These are phyloP conservation scores for Zoanthus gigantus DNA, from an alignment of 92 coral and sea anemone species.

Conservation along the genomic window DNA sequence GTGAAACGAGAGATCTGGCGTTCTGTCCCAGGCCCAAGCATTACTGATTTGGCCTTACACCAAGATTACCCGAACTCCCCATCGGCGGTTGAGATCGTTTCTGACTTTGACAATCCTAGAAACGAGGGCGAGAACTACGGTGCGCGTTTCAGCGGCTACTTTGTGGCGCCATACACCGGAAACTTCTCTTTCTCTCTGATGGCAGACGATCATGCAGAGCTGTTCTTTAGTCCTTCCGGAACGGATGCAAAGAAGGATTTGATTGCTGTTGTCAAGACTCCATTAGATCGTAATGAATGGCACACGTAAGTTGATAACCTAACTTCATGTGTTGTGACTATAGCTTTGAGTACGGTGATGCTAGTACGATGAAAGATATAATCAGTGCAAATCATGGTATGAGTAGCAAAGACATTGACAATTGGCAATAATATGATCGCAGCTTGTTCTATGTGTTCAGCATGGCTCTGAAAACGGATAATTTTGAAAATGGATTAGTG, in stretches of 20 bases:
- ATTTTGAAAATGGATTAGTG: too few species aligned
- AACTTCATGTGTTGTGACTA: too few species aligned
- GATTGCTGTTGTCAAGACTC: conserved; percentile 74
- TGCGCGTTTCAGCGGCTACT: conserved; percentile 79
- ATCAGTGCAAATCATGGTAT: too few species aligned
- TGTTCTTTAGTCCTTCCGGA: conserved; percentile 80
- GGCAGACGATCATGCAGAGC: conserved; percentile 88
- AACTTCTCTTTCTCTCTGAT: conserved; percentile 78
- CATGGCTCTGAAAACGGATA: too few species aligned
- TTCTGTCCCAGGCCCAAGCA: conserved; percentile 71
- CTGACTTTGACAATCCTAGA: conserved; percentile 77
- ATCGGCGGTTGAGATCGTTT: conserved; percentile 63
- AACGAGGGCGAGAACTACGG: conserved; percentile 85
- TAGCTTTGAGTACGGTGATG: too few species aligned
- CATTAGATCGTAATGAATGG: conserved; percentile 50
- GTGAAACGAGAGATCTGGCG: conserved; percentile 90
- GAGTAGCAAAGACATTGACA: too few species aligned
- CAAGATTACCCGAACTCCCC: conserved; percentile 77
- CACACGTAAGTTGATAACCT: conserved; percentile 31
- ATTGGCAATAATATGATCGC: too few species aligned
- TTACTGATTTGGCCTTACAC: conserved; percentile 71
- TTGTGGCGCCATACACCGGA: conserved; percentile 88
- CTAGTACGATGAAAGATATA: too few species aligned
- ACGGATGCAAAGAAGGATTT: conserved; percentile 69
- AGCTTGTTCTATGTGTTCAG: too few species aligned